A percentile compares a stretch with the other conserved stretches of the same genome.
Evolutionary conservation across 2,888 invertebrate species (phyloP).

Genomic region (Lycia hirtaria): DNA sequence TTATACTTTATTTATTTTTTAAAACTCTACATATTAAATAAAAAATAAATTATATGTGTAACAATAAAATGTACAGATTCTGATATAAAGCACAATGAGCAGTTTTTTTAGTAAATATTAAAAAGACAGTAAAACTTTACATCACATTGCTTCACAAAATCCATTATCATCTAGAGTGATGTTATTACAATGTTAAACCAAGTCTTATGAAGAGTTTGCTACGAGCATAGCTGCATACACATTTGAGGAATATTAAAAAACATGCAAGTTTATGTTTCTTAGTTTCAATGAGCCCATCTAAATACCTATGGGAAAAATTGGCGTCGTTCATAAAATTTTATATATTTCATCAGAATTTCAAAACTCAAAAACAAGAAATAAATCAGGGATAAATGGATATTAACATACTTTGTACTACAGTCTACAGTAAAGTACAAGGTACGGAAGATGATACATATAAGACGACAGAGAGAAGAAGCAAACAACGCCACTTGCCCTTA

Average conservation of each 20-base stretch:
- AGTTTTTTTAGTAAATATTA: slow-evolving; percentile 34
- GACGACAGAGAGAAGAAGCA: too few species aligned
- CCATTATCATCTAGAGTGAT: slow-evolving; percentile 39
- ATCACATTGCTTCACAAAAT: slow-evolving; percentile 40
- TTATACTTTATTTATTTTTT: slow-evolving; percentile 64
- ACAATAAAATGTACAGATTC: slow-evolving; percentile 67
- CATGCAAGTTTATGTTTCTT: too few species aligned
- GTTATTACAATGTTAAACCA: slow-evolving; percentile 33
- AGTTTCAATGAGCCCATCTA: too few species aligned
- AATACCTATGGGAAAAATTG: too few species aligned
- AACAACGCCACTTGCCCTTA: too few species aligned
- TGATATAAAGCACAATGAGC: slow-evolving; percentile 59
- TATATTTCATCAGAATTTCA: too few species aligned
- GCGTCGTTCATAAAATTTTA: too few species aligned
- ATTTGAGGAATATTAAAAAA: slow-evolving; percentile 1
- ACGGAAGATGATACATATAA: too few species aligned
- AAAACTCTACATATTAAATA: slow-evolving; percentile 66
- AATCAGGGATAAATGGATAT: too few species aligned
- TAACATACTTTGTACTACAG: too few species aligned
- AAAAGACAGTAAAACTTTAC: slow-evolving; percentile 31
- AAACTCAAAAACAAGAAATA: too few species aligned
- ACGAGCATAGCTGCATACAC: slow-evolving; percentile 14
- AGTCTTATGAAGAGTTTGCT: slow-evolving; percentile 15
- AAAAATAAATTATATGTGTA: slow-evolving; percentile 67
- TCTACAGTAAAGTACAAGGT: too few species aligned